These are phyloP conservation scores for Choristoneura fumiferana DNA, from an alignment of 1,140 invertebrate species.

Conservation along the genomic window DNA sequence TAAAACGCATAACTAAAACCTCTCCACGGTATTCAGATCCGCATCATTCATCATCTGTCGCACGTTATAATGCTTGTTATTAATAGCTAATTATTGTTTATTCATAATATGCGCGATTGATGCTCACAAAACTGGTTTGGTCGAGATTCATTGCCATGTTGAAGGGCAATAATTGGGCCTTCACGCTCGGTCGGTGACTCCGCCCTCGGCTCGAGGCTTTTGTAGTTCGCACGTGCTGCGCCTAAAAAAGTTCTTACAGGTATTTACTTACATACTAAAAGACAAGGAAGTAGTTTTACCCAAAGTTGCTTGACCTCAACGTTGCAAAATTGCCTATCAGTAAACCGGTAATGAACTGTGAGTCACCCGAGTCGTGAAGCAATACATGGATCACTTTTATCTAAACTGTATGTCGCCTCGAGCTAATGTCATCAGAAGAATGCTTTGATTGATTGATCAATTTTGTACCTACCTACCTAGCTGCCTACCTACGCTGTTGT, in stretches of 20 bases:
- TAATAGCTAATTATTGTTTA: neutral
- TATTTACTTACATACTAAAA: neutral
- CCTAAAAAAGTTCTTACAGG: slow-evolving; percentile 35
- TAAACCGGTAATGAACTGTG: neutral
- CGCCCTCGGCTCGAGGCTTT: slow-evolving; percentile 33
- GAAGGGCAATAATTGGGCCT: slow-evolving; percentile 35
- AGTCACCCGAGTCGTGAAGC: neutral
- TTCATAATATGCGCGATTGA: neutral
- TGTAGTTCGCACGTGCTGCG: slow-evolving; percentile 30
- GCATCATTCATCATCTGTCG: slow-evolving; percentile 3
- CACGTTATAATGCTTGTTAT: neutral
- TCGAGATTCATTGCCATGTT: neutral
- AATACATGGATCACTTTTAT: slow-evolving; percentile 6
- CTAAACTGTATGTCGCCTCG: slow-evolving; percentile 1
- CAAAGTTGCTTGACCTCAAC: slow-evolving; percentile 36
- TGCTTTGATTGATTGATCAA: slow-evolving; percentile 4
- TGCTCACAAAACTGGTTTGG: neutral
- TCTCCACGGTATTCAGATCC: neutral
- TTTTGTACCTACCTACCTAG: neutral
- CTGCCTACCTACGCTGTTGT: neutral
- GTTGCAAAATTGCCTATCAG: neutral
- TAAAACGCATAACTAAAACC: neutral
- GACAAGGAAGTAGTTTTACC: slow-evolving; percentile 38
- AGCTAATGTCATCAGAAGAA: slow-evolving; percentile 9
- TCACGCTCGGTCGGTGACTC: slow-evolving; percentile 33